A percentile compares a stretch with the other conserved stretches of the same genome.
Conservation (phyloP, 2,113 vertebrate species). For the Emydura subglobosa region DNA sequence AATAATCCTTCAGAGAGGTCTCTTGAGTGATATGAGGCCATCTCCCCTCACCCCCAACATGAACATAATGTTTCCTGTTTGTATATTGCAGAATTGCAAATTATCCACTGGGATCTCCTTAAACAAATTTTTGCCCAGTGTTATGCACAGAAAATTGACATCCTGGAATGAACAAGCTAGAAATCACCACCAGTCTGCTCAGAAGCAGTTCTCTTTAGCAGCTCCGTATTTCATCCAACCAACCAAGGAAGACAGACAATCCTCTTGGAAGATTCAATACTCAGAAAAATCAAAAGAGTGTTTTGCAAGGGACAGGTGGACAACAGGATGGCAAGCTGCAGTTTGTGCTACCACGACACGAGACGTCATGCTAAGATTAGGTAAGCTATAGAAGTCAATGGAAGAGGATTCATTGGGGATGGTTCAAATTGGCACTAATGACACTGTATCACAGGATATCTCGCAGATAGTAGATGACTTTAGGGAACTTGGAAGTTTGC, state of each 20-base stretch:
- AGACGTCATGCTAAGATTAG: background rate
- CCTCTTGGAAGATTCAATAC: background rate
- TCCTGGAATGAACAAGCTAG: background rate
- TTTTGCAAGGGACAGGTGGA: background rate
- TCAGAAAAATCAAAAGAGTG: background rate
- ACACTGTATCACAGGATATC: too few species aligned
- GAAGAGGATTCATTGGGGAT: background rate
- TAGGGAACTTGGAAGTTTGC: background rate
- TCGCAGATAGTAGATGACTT: background rate
- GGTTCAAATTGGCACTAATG: background rate
- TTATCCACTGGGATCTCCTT: background rate
- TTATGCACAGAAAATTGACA: background rate
- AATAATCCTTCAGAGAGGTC: background rate
- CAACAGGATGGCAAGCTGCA: background rate
- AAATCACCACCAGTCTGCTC: background rate
- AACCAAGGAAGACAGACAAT: background rate
- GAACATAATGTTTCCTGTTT: background rate
- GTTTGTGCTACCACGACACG: background rate
- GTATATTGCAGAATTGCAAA: background rate
- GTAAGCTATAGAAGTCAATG: background rate
- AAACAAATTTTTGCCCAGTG: background rate
- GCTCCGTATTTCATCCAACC: background rate
- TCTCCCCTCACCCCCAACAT: background rate
- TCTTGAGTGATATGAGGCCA: background rate
- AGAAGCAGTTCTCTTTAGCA: background rate